These are phyloP conservation scores for fruit fly (Drosophila melanogaster) DNA, from an alignment of 1,140 invertebrate genomes.

Conservation along the genomic window DNA sequence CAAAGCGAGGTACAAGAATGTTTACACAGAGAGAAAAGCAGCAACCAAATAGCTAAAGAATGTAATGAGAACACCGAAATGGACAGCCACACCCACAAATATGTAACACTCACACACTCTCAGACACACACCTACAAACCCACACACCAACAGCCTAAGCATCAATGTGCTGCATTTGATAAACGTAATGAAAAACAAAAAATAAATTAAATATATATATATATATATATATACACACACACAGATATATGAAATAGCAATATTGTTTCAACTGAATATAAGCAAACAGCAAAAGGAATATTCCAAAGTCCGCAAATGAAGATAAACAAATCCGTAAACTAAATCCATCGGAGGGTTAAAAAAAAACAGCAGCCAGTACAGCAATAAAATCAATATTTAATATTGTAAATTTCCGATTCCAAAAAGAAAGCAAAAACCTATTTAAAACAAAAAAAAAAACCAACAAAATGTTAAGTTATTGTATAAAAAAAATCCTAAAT, in stretches of 20 bases:
- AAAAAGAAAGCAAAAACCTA: slow-evolving; percentile 63
- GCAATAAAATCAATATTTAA: slow-evolving; percentile 80
- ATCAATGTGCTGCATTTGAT: slow-evolving; percentile 79
- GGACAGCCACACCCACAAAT: slow-evolving; percentile 44
- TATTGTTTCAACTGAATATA: slow-evolving; percentile 53
- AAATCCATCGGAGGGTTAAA: slow-evolving; percentile 15
- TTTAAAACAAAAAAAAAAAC: slow-evolving; percentile 30
- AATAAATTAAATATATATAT: slow-evolving; percentile 49
- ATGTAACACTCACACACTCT: slow-evolving; percentile 23
- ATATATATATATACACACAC: slow-evolving; percentile 54
- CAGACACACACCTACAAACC: slow-evolving; percentile 19
- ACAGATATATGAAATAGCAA: slow-evolving; percentile 54
- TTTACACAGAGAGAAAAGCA: slow-evolving; percentile 45
- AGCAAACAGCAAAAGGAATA: slow-evolving; percentile 20
- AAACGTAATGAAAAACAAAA: slow-evolving; percentile 56
- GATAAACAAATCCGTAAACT: slow-evolving; percentile 49
- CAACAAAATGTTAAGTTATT: slow-evolving; percentile 79
- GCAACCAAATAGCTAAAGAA: slow-evolving; percentile 68
- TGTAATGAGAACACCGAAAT: slow-evolving; percentile 64
- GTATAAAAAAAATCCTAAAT: slow-evolving; percentile 78
- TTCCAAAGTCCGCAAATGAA: slow-evolving; percentile 42
- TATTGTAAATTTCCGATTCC: slow-evolving; percentile 83
- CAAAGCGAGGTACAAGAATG: slow-evolving; percentile 42
- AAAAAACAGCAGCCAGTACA: slow-evolving; percentile 41
- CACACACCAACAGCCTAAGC: slow-evolving; percentile 66